Conservation (phyloP, 2,888 invertebrate species). For the Ariolimax columbianus region DNA sequence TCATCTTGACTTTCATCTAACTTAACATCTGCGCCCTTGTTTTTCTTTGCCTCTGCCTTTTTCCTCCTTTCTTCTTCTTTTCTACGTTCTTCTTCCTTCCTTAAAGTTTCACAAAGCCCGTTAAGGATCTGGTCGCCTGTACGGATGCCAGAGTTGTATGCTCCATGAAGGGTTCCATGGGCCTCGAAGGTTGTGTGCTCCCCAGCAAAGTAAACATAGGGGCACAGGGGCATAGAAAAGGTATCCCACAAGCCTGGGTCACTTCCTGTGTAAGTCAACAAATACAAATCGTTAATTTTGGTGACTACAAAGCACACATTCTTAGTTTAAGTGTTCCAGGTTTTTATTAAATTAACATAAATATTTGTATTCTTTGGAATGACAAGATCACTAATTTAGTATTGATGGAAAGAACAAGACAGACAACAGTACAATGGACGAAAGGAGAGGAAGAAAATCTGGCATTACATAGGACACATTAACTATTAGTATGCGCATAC, state of each 20-base stretch:
- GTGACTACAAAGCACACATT: too few relatives aligned
- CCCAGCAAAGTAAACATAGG: conserved; percentile 70
- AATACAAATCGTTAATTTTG: background rate
- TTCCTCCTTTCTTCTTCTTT: conserved; percentile 19
- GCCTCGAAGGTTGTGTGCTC: conserved; percentile 63
- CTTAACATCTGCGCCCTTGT: background rate
- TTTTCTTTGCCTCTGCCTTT: conserved; percentile 22
- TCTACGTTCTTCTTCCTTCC: conserved; percentile 29
- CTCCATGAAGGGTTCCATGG: conserved; percentile 66
- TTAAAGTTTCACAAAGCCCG: conserved; percentile 26
- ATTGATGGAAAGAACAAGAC: too few relatives aligned
- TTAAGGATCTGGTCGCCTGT: conserved; percentile 41
- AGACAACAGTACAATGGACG: too few relatives aligned
- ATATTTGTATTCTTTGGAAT: too few relatives aligned
- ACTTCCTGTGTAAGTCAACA: conserved; percentile 18
- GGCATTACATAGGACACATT: too few relatives aligned
- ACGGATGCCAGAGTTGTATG: conserved; percentile 65
- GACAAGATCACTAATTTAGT: too few relatives aligned
- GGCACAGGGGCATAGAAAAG: conserved; percentile 64
- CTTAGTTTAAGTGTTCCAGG: too few relatives aligned
- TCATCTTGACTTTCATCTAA: conserved; percentile 3
- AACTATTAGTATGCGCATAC: too few relatives aligned
- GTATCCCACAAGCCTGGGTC: conserved; percentile 58
- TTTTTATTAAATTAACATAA: too few relatives aligned
- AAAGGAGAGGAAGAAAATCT: too few relatives aligned